Percentiles rank a stretch among this genome's conserved stretches.
phyloP scores from a whole-genome alignment of 2,888 invertebrate genomes.

The Meloe dianella region DNA sequence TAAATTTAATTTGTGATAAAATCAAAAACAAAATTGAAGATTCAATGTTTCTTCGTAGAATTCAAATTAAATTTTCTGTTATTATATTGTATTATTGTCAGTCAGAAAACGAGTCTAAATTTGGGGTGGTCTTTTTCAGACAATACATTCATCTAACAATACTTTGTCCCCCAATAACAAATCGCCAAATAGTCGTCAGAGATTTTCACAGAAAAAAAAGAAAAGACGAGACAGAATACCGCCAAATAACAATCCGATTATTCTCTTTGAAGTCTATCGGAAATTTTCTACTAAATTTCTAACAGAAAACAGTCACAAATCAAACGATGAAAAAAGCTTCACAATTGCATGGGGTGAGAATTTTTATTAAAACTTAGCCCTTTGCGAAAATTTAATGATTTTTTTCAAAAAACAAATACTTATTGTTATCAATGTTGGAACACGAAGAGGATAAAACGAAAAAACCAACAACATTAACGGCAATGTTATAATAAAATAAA shows the following conservation, averaged over 20 bases:
- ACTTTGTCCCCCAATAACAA: background rate
- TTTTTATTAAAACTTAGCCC: background rate
- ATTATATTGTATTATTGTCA: no score
- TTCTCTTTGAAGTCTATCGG: slow-evolving; percentile 25
- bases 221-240: no score
- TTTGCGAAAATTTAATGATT: background rate
- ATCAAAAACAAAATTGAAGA: no score
- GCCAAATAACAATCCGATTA: slow-evolving; percentile 32
- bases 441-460: background rate
- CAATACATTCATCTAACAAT: background rate
- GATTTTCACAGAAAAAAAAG: background rate
- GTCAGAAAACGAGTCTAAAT: background rate
- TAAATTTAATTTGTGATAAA: no score
- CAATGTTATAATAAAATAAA: slow-evolving; percentile 19
- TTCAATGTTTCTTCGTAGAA: no score
- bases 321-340: background rate
- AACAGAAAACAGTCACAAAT: slow-evolving; percentile 1
- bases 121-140: background rate
- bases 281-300: background rate
- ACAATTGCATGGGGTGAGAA: background rate
- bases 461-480: slow-evolving; percentile 18
- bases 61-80: background rate
- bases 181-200: background rate
- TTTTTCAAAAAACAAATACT: background rate
- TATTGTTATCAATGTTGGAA: background rate